phyloP scores from a whole-genome alignment of 2,888 invertebrate genomes.

The Eupithecia subumbrata region DNA sequence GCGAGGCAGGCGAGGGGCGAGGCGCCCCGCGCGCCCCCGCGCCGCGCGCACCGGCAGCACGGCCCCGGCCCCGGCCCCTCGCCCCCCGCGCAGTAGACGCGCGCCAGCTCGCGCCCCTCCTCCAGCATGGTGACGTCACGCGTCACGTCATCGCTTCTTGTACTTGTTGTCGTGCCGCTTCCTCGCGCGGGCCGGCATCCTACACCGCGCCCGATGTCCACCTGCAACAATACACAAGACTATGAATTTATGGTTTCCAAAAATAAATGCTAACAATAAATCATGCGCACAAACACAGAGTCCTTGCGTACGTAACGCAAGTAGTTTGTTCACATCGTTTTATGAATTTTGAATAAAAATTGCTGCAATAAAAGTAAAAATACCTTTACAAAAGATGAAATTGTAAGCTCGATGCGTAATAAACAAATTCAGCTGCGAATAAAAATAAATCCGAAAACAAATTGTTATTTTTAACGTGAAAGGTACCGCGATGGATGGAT shows the following conservation, averaged over 20 bases:
- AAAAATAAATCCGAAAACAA: conserved; percentile 15
- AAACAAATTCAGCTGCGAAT: background rate
- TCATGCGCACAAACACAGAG: background rate
- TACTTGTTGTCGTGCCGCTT: conserved; percentile 38
- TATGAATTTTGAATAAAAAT: background rate
- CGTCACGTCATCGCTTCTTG: conserved; percentile 34
- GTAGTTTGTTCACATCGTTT: background rate
- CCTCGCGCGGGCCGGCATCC: conserved; percentile 36
- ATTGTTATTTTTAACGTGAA: conserved; percentile 17
- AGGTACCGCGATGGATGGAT: background rate
- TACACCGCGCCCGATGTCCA: background rate
- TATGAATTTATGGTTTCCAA: background rate
- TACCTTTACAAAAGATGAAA: background rate
- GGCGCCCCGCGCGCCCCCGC: conserved; percentile 56
- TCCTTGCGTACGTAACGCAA: too few relatives aligned
- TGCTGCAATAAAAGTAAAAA: background rate
- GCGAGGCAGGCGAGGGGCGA: conserved; percentile 92
- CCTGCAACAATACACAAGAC: conserved; percentile 31
- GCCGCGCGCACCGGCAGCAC: background rate
- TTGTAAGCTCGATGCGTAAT: background rate
- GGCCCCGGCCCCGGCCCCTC: background rate
- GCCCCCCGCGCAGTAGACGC: conserved; percentile 8
- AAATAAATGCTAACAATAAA: background rate
- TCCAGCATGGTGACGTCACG: conserved; percentile 39
- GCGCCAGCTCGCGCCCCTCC: conserved; percentile 35